These are phyloP conservation scores for Philereme vetulata DNA, from an alignment of 2,888 invertebrate genomes.

Conservation along the genomic window DNA sequence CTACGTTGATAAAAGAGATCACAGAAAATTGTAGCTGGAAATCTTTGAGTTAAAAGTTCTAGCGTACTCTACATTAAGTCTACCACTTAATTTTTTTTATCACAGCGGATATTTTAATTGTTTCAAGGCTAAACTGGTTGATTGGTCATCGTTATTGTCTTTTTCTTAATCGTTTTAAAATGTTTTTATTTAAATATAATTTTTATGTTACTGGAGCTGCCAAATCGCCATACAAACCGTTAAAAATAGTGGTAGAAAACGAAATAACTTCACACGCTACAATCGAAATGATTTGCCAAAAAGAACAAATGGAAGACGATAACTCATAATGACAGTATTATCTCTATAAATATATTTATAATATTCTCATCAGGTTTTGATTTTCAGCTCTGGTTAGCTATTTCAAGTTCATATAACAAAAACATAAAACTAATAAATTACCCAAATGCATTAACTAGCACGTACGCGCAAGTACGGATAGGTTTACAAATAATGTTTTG, in stretches of 20 bases:
- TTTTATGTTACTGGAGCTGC: conserved; percentile 45
- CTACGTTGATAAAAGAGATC: conserved; percentile 84
- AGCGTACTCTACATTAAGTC: conserved; percentile 70
- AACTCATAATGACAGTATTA: conserved; percentile 50
- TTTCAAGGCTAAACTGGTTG: conserved; percentile 68
- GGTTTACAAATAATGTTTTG: conserved; percentile 59
- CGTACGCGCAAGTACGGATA: conserved; percentile 57
- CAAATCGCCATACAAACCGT: conserved; percentile 33
- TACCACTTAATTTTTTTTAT: conserved; percentile 79
- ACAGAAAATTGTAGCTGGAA: conserved; percentile 85
- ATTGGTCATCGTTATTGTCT: conserved; percentile 68
- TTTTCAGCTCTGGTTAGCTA: conserved; percentile 59
- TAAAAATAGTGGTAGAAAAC: conserved; percentile 60
- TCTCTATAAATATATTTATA: conserved; percentile 48
- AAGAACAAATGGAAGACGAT: conserved; percentile 78
- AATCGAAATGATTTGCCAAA: conserved; percentile 75
- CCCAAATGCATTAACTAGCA: conserved; percentile 76
- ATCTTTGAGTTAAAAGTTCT: conserved; percentile 79
- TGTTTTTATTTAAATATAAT: conserved; percentile 29
- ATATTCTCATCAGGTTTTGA: conserved; percentile 51
- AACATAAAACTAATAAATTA: conserved; percentile 75
- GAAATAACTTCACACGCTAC: conserved; percentile 68
- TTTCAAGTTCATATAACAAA: conserved; percentile 60
- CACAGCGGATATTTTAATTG: conserved; percentile 75
- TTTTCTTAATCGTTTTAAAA: conserved; percentile 35